A percentile compares a stretch with the other conserved stretches of the same genome.
Evolutionary conservation across 2,888 invertebrate species (phyloP).

Genomic region (Nomada lathburiana): DNA sequence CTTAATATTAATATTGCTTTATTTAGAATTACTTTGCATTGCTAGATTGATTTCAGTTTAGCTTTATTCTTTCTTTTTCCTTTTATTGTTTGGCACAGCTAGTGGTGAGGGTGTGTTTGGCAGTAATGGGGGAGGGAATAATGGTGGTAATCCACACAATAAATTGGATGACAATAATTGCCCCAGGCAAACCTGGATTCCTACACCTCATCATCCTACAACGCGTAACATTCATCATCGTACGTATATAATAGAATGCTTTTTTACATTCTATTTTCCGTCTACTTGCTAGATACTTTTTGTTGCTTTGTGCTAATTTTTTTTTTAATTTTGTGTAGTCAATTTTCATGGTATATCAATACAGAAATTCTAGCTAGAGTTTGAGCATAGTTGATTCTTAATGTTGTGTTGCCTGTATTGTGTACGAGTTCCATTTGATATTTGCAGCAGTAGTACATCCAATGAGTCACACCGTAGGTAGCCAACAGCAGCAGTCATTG

Average conservation of each 20-base stretch:
- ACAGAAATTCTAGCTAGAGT: slow-evolving; percentile 51
- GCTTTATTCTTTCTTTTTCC: slow-evolving; percentile 74
- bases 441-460: slow-evolving; percentile 82
- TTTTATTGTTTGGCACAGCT: slow-evolving; percentile 80
- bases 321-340: slow-evolving; percentile 7
- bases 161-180: slow-evolving; percentile 83
- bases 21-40: slow-evolving; percentile 59
- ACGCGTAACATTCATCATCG: slow-evolving; percentile 83
- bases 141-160: slow-evolving; percentile 80
- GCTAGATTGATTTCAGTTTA: slow-evolving; percentile 71
- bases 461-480: slow-evolving; percentile 81
- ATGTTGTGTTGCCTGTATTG: slow-evolving; percentile 66
- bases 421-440: slow-evolving; percentile 65
- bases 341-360: slow-evolving; percentile 12
- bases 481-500: slow-evolving; percentile 80
- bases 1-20: slow-evolving; percentile 52
- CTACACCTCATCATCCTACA: slow-evolving; percentile 82
- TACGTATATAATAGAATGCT: slow-evolving; percentile 78
- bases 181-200: slow-evolving; percentile 82
- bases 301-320: slow-evolving; percentile 49
- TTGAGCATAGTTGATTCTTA: slow-evolving; percentile 47
- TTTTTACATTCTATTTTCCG: slow-evolving; percentile 57
- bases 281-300: slow-evolving; percentile 55
- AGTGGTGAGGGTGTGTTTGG: slow-evolving; percentile 83
- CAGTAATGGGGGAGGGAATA: slow-evolving; percentile 80